A percentile compares a stretch with the other conserved stretches of the same genome.
Conservation (phyloP, 2,888 invertebrate genomes). For the Argynnis bischoffii region DNA sequence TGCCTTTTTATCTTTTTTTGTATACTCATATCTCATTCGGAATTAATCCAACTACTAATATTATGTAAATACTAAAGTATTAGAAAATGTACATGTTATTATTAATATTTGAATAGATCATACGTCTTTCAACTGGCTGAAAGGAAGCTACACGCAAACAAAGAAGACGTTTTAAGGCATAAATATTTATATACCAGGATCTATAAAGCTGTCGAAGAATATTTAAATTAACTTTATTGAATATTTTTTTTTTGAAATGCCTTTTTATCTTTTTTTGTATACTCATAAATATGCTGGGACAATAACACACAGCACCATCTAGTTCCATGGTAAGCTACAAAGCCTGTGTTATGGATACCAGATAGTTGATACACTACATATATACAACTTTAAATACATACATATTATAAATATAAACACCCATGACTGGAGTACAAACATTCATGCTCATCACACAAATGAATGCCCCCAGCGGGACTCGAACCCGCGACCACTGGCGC, state of each 20-base stretch:
- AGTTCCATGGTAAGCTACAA: too few species aligned
- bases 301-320: too few species aligned
- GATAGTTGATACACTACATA: too few species aligned
- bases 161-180: slow-evolving; percentile 18
- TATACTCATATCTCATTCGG: background rate
- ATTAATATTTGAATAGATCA: slow-evolving; percentile 10
- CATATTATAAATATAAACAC: too few species aligned
- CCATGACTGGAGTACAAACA: too few species aligned
- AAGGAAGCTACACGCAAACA: slow-evolving; percentile 26
- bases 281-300: too few species aligned
- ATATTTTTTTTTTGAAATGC: slow-evolving; percentile 5
- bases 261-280: slow-evolving; percentile 2
- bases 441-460: too few species aligned
- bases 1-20: slow-evolving; percentile 3
- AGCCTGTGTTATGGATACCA: too few species aligned
- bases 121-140: slow-evolving; percentile 7
- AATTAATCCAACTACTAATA: too few species aligned
- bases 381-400: too few species aligned
- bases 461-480: too few species aligned
- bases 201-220: slow-evolving; percentile 17
- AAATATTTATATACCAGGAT: slow-evolving; percentile 21
- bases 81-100: background rate
- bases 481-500: too few species aligned
- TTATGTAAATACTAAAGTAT: background rate
- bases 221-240: slow-evolving; percentile 9